Percentiles rank a stretch among this genome's conserved stretches.
Evolutionary conservation across 2,797 vertebrate species (phyloP).

Genomic region (Petrocephalus sullivani): DNA sequence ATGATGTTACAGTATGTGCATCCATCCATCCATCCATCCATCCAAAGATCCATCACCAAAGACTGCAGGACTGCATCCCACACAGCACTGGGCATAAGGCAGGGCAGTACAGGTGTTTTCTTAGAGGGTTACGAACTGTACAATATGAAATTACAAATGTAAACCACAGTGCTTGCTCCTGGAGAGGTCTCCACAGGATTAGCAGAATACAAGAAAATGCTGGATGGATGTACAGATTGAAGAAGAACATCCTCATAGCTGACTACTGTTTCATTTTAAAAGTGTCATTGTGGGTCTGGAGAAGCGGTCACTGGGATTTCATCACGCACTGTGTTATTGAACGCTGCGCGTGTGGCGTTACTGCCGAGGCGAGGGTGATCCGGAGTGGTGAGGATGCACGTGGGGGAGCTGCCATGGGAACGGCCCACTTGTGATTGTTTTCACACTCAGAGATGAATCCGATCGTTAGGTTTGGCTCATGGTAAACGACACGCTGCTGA

Average conservation of each 20-base stretch:
- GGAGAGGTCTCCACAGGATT: not conserved
- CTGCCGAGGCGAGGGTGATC: not conserved
- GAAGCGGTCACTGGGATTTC: not conserved
- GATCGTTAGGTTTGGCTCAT: not conserved
- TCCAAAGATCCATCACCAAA: not conserved
- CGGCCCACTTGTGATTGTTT: not conserved
- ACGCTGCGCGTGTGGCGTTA: no score
- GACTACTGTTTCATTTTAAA: not conserved
- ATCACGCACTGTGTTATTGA: not conserved
- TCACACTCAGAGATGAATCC: not conserved
- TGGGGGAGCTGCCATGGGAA: not conserved
- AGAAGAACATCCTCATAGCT: not conserved
- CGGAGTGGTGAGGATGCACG: not conserved
- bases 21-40: not conserved
- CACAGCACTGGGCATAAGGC: no score
- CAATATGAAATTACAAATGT: not conserved
- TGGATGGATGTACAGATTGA: not conserved
- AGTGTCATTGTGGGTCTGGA: not conserved
- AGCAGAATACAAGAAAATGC: not conserved
- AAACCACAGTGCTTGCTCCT: not conserved
- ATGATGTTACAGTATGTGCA: not conserved
- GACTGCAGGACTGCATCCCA: not conserved
- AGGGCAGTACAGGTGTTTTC: not conserved
- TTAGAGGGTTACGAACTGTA: not conserved
- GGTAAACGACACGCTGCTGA: not conserved